Evolutionary conservation across 2,113 vertebrate genomes (phyloP).

Genomic region (Sapayoa aenigma): DNA sequence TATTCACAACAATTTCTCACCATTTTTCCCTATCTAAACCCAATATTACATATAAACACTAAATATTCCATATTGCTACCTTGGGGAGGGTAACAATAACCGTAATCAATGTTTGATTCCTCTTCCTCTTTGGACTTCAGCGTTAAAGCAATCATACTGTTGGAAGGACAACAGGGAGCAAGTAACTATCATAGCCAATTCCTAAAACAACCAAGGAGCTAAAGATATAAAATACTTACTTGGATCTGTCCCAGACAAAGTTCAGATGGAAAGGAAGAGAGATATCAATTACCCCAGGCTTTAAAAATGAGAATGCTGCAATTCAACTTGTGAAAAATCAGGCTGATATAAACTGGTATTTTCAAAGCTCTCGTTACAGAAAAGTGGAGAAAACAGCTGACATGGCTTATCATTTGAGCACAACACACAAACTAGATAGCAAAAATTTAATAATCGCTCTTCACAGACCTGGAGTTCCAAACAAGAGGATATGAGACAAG

Average conservation of each 20-base stretch:
- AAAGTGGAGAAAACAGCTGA: neutral
- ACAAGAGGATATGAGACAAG: neutral
- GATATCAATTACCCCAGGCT: neutral
- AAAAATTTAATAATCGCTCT: neutral
- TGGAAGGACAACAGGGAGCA: neutral
- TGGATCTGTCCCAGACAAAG: neutral
- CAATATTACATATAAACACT: neutral
- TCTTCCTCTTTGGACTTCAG: neutral
- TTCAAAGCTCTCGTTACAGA: neutral
- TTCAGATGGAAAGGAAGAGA: neutral
- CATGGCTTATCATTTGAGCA: neutral
- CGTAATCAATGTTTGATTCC: neutral
- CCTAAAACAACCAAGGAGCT: neutral
- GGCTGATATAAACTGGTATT: neutral
- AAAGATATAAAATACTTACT: neutral
- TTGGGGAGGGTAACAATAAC: neutral
- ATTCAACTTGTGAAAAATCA: neutral
- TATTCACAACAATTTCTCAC: neutral
- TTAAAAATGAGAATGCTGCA: neutral
- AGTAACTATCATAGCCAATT: neutral
- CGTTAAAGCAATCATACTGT: neutral
- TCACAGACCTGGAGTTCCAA: neutral
- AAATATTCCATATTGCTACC: neutral
- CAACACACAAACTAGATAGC: rapidly evolving
- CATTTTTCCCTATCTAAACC: neutral